A percentile compares a stretch with the other conserved stretches of the same genome.
phyloP scores from a whole-genome alignment of 37 sponge, comb jelly and placozoan species.

The Geodia barretti region DNA sequence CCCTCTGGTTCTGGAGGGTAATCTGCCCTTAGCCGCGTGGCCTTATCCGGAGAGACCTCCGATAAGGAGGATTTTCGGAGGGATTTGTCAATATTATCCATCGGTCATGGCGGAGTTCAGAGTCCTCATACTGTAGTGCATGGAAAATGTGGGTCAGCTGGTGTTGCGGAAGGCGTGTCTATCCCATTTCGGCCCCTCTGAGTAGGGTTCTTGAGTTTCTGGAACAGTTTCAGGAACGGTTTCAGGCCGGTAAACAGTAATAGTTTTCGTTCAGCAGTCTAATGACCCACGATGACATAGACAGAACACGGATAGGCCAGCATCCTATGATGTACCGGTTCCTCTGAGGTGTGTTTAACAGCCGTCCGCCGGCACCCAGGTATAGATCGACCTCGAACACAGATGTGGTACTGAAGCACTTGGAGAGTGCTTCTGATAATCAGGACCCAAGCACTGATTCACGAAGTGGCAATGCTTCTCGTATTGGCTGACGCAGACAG shows the following conservation, averaged over 20 bases:
- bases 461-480: background rate
- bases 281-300: slow-evolving; percentile 19
- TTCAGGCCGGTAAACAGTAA: slow-evolving; percentile 22
- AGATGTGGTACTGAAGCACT: slow-evolving; percentile 10
- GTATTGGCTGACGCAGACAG: slow-evolving; percentile 32
- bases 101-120: slow-evolving; percentile 26
- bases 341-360: slow-evolving; percentile 26
- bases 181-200: slow-evolving; percentile 48
- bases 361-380: slow-evolving; percentile 17
- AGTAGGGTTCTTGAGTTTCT: slow-evolving; percentile 18
- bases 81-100: slow-evolving; percentile 11
- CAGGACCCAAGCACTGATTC: background rate
- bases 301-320: slow-evolving; percentile 6
- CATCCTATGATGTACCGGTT: slow-evolving; percentile 14
- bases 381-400: slow-evolving; percentile 17
- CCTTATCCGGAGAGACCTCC: slow-evolving; percentile 24
- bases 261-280: too few species aligned
- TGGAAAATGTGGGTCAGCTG: slow-evolving; percentile 33
- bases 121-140: slow-evolving; percentile 30
- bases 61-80: slow-evolving; percentile 24
- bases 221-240: slow-evolving; percentile 19
- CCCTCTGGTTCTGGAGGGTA: slow-evolving; percentile 24
- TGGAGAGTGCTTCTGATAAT: background rate
- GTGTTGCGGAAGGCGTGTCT: background rate
- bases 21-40: slow-evolving; percentile 40